phyloP scores from a whole-genome alignment of 2,888 invertebrate species.

The Epirrita christyi region DNA sequence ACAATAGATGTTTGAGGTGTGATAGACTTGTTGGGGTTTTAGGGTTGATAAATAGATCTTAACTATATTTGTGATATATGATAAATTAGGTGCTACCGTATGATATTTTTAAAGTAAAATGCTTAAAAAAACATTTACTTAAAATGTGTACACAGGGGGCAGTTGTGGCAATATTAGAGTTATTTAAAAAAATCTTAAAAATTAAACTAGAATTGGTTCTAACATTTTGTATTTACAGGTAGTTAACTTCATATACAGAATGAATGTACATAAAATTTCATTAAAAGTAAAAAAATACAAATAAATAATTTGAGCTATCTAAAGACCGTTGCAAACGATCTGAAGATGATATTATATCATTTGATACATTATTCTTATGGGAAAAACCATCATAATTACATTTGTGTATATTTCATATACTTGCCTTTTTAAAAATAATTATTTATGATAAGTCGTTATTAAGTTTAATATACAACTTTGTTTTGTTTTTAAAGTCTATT shows the following conservation, averaged over 20 bases:
- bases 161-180: constrained; percentile 69
- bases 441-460: constrained; percentile 6
- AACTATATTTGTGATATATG: constrained; percentile 23
- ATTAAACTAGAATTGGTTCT: neutral
- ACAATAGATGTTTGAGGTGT: neutral
- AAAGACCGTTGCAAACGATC: too few relatives aligned
- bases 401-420: too few relatives aligned
- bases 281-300: too few relatives aligned
- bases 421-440: too few relatives aligned
- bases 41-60: neutral
- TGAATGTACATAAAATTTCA: too few relatives aligned
- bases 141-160: constrained; percentile 54
- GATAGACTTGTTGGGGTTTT: neutral
- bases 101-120: constrained; percentile 6
- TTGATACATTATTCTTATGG: too few relatives aligned
- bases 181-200: neutral
- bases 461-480: constrained; percentile 40
- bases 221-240: too few relatives aligned
- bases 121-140: constrained; percentile 44
- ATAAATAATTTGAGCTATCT: too few relatives aligned
- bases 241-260: too few relatives aligned
- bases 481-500: constrained; percentile 74
- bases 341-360: too few relatives aligned
- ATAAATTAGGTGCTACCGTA: constrained; percentile 16
- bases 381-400: too few relatives aligned